Evolutionary conservation across 2,888 invertebrate species (phyloP), one percentile per base, ranked within the genome.

Genomic region (Tanypteryx hageni): DNA sequence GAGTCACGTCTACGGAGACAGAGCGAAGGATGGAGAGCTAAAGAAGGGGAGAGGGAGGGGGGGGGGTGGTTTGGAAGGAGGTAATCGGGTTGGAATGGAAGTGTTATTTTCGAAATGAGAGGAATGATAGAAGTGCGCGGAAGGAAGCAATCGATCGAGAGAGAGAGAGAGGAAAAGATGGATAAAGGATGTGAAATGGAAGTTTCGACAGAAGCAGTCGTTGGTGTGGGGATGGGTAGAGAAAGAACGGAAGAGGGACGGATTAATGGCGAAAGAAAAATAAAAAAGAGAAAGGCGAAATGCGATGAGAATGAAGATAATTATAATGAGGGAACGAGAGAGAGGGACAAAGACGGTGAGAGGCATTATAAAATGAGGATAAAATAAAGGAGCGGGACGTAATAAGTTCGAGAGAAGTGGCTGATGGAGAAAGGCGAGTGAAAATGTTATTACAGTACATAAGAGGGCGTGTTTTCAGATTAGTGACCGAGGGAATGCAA

Each of bases 261-360:
- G 58, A 59, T 14, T 59, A 31, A 57, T 22, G 85, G 22, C 18
- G 56, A 58, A 58, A 57, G 57, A 11, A 8, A n/a, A 8, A 22
- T 11, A 31, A 27, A 44, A 27, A 16, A 18, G 27, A 13, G 86
- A 59, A 31, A 61, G 14, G 58, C n/a, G 85, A 27, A 13, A 14
- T 61, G 86, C 14, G 64, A 64, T 61, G 86, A 61, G 61, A 31
- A n/a, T 27, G 86, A n/a, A 13, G 76, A 76, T 76, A 76, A 76
- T 76, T 76, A 76, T 76, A 76, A 76, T 76, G 76, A 76, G 76
- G 76, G 76, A 76, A 27, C n/a, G 76, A 76, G 27, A 76, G 76
- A 76, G 14, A n/a, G 76, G 76, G 76, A 13, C 13, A 76, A 76
- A 76, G 27, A 22, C 27, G 76, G 76, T 76, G 76, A 76, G 13